Percentiles rank a stretch among this genome's conserved stretches.
These are phyloP conservation scores for Emmelina monodactyla DNA, from an alignment of 2,888 invertebrate species.

Conservation along the genomic window DNA sequence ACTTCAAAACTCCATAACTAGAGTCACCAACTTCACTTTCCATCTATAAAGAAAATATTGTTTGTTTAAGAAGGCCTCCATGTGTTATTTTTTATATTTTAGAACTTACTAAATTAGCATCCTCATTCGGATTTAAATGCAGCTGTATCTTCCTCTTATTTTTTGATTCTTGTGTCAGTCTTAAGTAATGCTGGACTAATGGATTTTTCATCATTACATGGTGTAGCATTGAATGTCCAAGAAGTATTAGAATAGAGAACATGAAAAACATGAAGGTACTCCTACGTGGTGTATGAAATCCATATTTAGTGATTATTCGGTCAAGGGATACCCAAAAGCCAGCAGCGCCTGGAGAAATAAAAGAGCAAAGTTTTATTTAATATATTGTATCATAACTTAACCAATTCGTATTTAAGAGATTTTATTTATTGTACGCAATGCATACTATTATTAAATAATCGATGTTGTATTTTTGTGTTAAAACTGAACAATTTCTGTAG, in stretches of 20 bases:
- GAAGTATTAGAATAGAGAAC: constrained; percentile 78
- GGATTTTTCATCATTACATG: constrained; percentile 80
- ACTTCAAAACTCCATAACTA: constrained; percentile 78
- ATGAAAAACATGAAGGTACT: constrained; percentile 90
- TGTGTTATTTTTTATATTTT: no score
- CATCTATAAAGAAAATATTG: constrained; percentile 36
- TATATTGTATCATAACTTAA: no score
- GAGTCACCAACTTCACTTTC: constrained; percentile 47
- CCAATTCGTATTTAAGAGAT: no score
- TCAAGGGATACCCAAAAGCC: constrained; percentile 88
- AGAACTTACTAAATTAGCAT: constrained; percentile 74
- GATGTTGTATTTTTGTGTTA: no score
- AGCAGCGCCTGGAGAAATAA: constrained; percentile 79
- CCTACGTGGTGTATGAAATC: constrained; percentile 77
- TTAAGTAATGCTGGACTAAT: constrained; percentile 84
- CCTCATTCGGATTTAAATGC: constrained; percentile 85
- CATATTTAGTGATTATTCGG: constrained; percentile 82
- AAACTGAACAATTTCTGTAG: no score
- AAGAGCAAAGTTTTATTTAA: not conserved
- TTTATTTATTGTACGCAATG: no score
- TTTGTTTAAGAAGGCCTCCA: no score
- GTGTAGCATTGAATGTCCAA: constrained; percentile 80
- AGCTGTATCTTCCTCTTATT: constrained; percentile 79
- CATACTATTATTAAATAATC: no score
- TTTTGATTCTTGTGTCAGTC: constrained; percentile 75